Evolutionary conservation across 2,888 invertebrate species (phyloP), one percentile per base, ranked within the genome.

Genomic region (Chymomyza procnemis): DNA sequence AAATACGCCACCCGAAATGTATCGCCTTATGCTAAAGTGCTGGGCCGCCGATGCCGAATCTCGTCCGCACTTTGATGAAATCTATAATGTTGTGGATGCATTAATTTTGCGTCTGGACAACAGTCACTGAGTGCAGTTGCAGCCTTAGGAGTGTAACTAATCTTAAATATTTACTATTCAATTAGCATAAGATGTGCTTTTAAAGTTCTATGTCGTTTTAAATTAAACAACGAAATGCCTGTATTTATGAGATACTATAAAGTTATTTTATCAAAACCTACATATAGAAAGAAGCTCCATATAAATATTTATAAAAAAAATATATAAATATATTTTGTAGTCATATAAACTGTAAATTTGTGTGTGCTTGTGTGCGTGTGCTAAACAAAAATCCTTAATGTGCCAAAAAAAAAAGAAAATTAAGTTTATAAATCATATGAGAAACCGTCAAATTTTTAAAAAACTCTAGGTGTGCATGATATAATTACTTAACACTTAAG

Each of bases 21-120:
- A 98, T 91, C 94, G 95, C 67, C 92, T 98, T 70, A 98, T 98
- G 97, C 91, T 96, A 68, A 93, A 95, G 69, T 98, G 98, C 90
- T 98, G 98, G 98, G 96, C 97, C 88, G 97, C 97, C 89, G 95
- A 97, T 88, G 95, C 97, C 3, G 97, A 97, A 75, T 95, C 95
- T 86, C 93, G 98, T 80, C 98, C 97, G 48, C 97, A 97, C 91
- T 98, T 98, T 91, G 95, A 96, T 90, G 96, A 97, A 91, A 95
- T 98, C 81, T 95, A 93, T 89, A 94, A 94, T 34, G 93, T 94
- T 74, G 95, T 96, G 18, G 96, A 96, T 89, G 94, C 93, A 78
- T 92, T 95, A 65, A 85, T 91, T 65, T 76, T 89, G 69, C 90
- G 90, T 64, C 84, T 89, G 75, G 89, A 90, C 66, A 90, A 88